Evolutionary conservation across 2,888 invertebrate genomes (phyloP).

Genomic region (Beris morrisii): DNA sequence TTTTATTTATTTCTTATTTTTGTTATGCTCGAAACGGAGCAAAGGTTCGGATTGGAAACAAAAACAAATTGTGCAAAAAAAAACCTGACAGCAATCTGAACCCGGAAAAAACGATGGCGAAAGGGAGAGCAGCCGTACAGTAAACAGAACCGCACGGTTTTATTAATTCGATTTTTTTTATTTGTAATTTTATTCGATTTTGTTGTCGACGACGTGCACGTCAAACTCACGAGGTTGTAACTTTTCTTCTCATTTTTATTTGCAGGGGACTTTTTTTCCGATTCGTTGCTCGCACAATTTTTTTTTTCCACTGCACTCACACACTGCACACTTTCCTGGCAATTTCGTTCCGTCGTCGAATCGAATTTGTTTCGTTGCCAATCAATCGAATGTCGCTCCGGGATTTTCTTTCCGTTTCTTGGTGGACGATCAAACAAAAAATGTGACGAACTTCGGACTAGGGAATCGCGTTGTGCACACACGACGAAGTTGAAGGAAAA

Average conservation of each 20-base stretch:
- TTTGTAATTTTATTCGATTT: not conserved
- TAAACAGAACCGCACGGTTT: no score
- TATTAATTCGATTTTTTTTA: not conserved
- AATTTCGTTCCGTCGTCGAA: no score
- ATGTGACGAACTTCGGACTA: slow-evolving; percentile 24
- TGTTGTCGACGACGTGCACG: not conserved
- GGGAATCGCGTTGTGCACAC: slow-evolving; percentile 28
- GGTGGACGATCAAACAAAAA: slow-evolving; percentile 24
- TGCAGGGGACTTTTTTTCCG: not conserved
- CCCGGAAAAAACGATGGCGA: no score
- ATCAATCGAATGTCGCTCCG: no score
- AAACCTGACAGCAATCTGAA: no score
- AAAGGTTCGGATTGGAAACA: no score
- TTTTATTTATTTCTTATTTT: no score
- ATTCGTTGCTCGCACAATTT: not conserved
- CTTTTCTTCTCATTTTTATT: not conserved
- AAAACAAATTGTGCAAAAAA: no score
- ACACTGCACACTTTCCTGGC: no score
- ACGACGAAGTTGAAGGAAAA: slow-evolving; percentile 18
- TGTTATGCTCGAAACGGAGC: no score
- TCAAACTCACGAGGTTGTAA: slow-evolving; percentile 2
- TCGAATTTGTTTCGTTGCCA: no score
- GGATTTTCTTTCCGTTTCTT: slow-evolving; percentile 18
- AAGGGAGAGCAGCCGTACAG: no score
- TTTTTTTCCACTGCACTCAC: not conserved